Evolutionary conservation across 2,888 invertebrate genomes (phyloP), one percentile per base, ranked within the genome.

Genomic region (Heteromyza rotundicornis): DNA sequence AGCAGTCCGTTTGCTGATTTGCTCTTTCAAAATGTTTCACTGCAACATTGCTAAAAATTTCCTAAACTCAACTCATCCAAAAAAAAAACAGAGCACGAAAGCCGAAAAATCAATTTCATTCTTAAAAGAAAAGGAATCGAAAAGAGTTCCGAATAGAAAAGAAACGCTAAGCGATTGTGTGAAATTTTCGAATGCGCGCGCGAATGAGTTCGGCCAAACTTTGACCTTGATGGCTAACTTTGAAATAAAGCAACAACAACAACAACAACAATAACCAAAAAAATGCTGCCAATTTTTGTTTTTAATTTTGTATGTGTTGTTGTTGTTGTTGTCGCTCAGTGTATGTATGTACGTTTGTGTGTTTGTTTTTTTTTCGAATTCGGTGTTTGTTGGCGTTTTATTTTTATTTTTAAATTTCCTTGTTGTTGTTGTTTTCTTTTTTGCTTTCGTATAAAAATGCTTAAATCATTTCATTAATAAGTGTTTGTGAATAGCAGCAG

Each of bases 181-280:
- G 47, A 7, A 7, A 47, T 47, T 17, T 14, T 7, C 2, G 14
- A 17, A 20, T 20, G 47, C 47, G 20, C 47, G 32, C 23, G 47
- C 32, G 53, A 40, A 51, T 44, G 24, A 36, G 17, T 62, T 52
- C 62, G 53, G 53, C 40, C 53, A 62, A 64, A 59, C 59, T 61
- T 61, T 59, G 64, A 64, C 64, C 64, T 64, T 64, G 64, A 47
- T 19, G 47, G 3, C 47, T 17, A 20, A 17, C 20, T 47, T 47
- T 47, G 20, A 47, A 20, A 19, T 47, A 3, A 47, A 47, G 47
- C 47, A 47, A 20, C 3, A 20, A 47, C 3, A 5, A 47, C 14
- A 40, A 27, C 5, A 7, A 27, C 27, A 27, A 27, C n/a, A n/a
- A 40, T 20, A 47, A 47, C n/a, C 8, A 47, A 20, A 20, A 17